Evolutionary conservation across 2,888 invertebrate species (phyloP), one percentile per base, ranked within the genome.

Genomic region (Mesoligia furuncula): DNA sequence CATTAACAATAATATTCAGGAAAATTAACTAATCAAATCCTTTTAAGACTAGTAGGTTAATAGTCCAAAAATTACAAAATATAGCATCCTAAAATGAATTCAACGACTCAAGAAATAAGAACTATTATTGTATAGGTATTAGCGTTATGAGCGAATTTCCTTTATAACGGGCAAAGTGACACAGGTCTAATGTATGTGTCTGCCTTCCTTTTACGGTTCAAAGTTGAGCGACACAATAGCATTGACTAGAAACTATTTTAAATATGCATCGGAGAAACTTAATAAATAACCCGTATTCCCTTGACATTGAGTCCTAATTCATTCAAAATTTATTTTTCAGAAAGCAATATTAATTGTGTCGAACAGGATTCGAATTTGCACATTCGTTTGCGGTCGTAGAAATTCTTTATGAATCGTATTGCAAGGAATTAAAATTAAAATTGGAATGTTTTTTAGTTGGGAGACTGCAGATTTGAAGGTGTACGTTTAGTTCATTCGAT

Each of bases 181-280:
- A 89, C 86, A 86, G 87, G 85, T 78, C 73, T 79, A 77, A 74
- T 77, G 73, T 77, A 80, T 86, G 75, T 85, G 87, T 88, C 88
- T 86, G 69, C 77, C 83, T 83, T 84, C 93, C 93, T 88, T 93
- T 91, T 92, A 92, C 85, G 91, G 94, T 91, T 91, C 92, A 93
- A 92, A 93, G 92, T 93, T 92, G 88, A 91, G 92, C 90, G 87
- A 91, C 90, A 92, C 90, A 90, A 90, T 89, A 87, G 84, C 88
- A 91, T 81, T 87, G 88, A 73, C 85, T 87, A 84, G 79, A 81
- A 82, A 85, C 83, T 77, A 81, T 71, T 67, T 85, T 83, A 85
- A 77, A 78, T 80, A 80, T 83, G 48, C 72, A 74, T 65, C 68
- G n/a, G 59, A 75, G 45, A 75, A 80, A 78, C 66, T 75, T 65